A percentile compares a stretch with the other conserved stretches of the same genome.
These are phyloP conservation scores for Littorina saxatilis DNA, from an alignment of 1,140 invertebrate species.

Conservation along the genomic window DNA sequence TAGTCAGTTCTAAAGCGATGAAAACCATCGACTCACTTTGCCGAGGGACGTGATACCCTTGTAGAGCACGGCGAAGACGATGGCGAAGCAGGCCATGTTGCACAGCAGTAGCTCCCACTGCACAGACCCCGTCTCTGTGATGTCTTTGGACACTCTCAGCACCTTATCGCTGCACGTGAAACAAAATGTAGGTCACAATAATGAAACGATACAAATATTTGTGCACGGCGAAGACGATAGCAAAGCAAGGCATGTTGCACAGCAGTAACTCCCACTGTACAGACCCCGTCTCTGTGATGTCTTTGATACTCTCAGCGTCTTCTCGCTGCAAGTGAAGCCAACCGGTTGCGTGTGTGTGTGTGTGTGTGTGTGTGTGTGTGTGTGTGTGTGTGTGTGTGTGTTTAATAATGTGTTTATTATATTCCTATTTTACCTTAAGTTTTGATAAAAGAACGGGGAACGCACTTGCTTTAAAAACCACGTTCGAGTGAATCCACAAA, in stretches of 20 bases:
- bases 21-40: conserved; percentile 79
- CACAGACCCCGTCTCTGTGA: conserved; percentile 88
- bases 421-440: too few species aligned
- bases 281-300: too few species aligned
- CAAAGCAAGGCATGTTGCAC: too few species aligned
- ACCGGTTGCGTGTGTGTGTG: too few species aligned
- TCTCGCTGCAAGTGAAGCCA: neutral
- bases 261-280: neutral
- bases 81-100: conserved; percentile 90
- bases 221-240: neutral
- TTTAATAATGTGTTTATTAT: too few species aligned
- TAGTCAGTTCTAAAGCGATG: neutral
- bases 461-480: too few species aligned
- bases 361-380: too few species aligned
- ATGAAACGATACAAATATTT: neutral
- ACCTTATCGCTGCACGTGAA: conserved; percentile 64
- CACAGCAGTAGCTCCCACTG: conserved; percentile 94
- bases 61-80: conserved; percentile 97
- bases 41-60: conserved; percentile 97
- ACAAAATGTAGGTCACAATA: neutral
- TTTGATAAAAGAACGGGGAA: too few species aligned
- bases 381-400: too few species aligned
- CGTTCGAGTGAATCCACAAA: too few species aligned
- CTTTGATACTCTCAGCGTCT: neutral
- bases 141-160: conserved; percentile 89